Base-by-base conservation (phyloP, 2,888 invertebrate species). In the Calameuta idolon region DNA sequence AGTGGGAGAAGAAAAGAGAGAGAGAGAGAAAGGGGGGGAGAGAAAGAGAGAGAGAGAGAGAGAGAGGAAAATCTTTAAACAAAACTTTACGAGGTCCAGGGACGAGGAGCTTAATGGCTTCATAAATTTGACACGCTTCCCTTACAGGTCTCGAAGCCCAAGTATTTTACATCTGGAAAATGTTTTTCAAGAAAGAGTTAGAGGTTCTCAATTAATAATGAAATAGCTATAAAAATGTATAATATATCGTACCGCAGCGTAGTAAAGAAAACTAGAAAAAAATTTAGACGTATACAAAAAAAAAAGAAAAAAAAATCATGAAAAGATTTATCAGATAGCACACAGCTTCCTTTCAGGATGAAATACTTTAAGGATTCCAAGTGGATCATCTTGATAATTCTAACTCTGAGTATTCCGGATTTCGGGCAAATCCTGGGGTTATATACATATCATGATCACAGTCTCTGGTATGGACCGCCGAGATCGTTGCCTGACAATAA, bases 61-160 rank as follows among this genome's bases (percentile, higher is more conserved):
- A 74, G 69, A 11, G 74, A 74, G 69, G 75, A 77, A 75, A 77
- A 75, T 77, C 55, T 5, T 55, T 9, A 23, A 55, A 55, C 55
- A 55, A 15, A 55, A 55, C 55, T 55, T 55, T 55, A 55, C 55
- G 23, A 55, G 23, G 55, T 55, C 23, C 23, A 5, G 2, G 55
- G 23, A 55, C 55, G 55, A 55, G 9, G 40, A 55, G 9, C 55
- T 23, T 55, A 55, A 55, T 55, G 55, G 55, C 55, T 55, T 55
- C 55, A 55, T 55, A 55, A 55, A 55, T 55, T 55, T 55, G 55
- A 23, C 55, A 23, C 23, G 23, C 23, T 55, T 55, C 23, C 55
- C 55, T 55, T 23, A 23, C 55, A 55, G 55, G 55, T 9, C 55
- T 55, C 23, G 23, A 55, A 55, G 55, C 55, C 23, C 23, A 55